Base-by-base conservation (phyloP, 2,113 vertebrate genomes). In the Hirundichthys speculiger region DNA sequence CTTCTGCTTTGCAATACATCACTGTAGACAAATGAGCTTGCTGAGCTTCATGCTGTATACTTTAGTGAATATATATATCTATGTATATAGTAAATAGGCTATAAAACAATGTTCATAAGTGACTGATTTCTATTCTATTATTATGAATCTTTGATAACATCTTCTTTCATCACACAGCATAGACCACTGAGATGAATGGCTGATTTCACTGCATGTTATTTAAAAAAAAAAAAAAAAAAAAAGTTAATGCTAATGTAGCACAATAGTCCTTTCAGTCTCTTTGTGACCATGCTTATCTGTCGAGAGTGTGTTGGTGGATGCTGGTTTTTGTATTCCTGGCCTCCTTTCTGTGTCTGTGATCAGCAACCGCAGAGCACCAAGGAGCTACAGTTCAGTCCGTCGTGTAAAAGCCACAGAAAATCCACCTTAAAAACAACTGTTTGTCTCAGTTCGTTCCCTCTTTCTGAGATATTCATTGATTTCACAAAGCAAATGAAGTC, bases 171-270 rank as follows among this genome's bases (percentile, higher is more conserved):
- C 34, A 68, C 47, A 53, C 13, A 15, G 54, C 63, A 51, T 12
- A 6, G 25, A 66, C 56, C 34, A 13, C 41, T 3, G 49, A 45
- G 49, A 69, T 63, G 69, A 76, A 54, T 63, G 71, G 40, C 43
- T 47, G 38, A 69, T 77, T 70, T 84, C 34, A 54, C 85, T 84
- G 81, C 62, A 70, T 73, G 82, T 85, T 85, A 82, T 77, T 86
- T 52, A 50, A 27, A 9, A 73, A 79, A 75, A 69, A 76, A 67
- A 54, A 50, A 27, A 9, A 73, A 79, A 75, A 69, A 76, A 67
- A 43, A 27, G 65, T 77, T 79, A 41, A 90, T 93, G 93, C 91
- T 94, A 92, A 94, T 90, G 87, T 93, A 93, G 93, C 92, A 93
- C 91, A 93, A 85, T 87, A 79, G 64, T 80, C 86, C 85, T 67